Conservation (phyloP, 1,140 invertebrate species). For the Centruroides vittatus region DNA sequence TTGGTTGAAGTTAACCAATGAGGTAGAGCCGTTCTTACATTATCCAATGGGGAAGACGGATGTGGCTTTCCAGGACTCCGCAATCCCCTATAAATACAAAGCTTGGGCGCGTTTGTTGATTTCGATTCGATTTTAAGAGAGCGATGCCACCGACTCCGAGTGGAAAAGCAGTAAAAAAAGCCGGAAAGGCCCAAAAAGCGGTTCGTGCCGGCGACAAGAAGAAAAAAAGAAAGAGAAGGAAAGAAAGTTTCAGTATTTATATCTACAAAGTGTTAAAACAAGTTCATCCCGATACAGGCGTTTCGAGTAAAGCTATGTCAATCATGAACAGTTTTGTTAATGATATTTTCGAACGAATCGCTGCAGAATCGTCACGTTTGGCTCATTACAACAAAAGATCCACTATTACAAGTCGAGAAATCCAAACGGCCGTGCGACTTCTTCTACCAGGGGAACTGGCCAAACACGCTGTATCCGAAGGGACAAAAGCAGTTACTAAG, state of each 20-base stretch:
- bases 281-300: constrained; percentile 36
- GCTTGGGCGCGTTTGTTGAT: no score
- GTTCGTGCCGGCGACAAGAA: constrained; percentile 29
- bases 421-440: constrained; percentile 44
- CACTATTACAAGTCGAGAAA: constrained; percentile 42
- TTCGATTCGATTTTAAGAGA: no score
- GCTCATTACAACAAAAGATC: constrained; percentile 54
- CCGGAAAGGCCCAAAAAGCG: constrained; percentile 32
- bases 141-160: constrained; percentile 29
- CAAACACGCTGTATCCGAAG: constrained; percentile 43
- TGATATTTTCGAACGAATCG: constrained; percentile 38
- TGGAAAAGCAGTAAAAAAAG: constrained; percentile 35
- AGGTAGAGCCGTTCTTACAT: no score
- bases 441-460: constrained; percentile 45
- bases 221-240: constrained; percentile 29
- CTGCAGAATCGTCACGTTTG: constrained; percentile 48
- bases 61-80: no score
- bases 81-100: no score
- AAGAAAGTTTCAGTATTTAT: constrained; percentile 41
- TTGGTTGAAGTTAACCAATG: no score
- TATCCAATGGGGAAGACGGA: no score
- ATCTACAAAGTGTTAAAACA: constrained; percentile 30
- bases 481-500: constrained; percentile 43
- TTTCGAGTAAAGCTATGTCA: constrained; percentile 38
- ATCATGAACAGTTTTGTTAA: constrained; percentile 39